A percentile compares a stretch with the other conserved stretches of the same genome.
Evolutionary conservation across 1,140 invertebrate species (phyloP).

Genomic region (Drosophila dunni): DNA sequence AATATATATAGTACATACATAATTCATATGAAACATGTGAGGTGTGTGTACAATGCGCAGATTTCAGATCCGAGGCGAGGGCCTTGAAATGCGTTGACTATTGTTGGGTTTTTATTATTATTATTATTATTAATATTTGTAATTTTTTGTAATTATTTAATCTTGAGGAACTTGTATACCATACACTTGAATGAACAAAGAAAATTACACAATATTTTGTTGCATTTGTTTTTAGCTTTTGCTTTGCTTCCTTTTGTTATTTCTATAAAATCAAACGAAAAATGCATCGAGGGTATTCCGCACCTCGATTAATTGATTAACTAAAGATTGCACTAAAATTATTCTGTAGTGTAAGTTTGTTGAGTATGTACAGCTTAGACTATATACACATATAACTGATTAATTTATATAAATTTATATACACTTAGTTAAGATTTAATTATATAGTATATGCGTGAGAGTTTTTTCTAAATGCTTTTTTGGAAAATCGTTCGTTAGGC

Average conservation of each 20-base stretch:
- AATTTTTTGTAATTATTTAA: slow-evolving; percentile 70
- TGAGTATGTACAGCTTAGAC: slow-evolving; percentile 52
- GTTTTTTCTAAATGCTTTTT: slow-evolving; percentile 38
- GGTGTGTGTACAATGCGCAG: slow-evolving; percentile 64
- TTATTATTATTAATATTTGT: slow-evolving; percentile 65
- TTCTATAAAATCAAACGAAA: slow-evolving; percentile 42
- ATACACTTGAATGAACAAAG: slow-evolving; percentile 84
- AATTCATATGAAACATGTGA: slow-evolving; percentile 75
- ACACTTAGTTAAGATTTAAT: slow-evolving; percentile 40
- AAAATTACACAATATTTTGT: slow-evolving; percentile 83
- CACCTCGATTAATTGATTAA: slow-evolving; percentile 41
- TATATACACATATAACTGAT: slow-evolving; percentile 27
- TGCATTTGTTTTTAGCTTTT: slow-evolving; percentile 58
- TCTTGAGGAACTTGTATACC: slow-evolving; percentile 84
- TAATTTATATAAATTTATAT: slow-evolving; percentile 31
- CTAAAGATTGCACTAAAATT: slow-evolving; percentile 81
- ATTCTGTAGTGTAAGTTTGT: slow-evolving; percentile 62
- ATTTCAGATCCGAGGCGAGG: slow-evolving; percentile 27
- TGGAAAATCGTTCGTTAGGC: slow-evolving; percentile 45
- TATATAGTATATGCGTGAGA: slow-evolving; percentile 4
- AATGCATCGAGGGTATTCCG: slow-evolving; percentile 18
- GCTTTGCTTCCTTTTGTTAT: slow-evolving; percentile 17
- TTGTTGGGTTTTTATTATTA: slow-evolving; percentile 38
- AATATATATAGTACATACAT: slow-evolving; percentile 40
- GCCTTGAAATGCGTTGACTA: slow-evolving; percentile 60